Evolutionary conservation across 2,113 vertebrate species (phyloP).

Genomic region (Tenebrosternarchus preto): DNA sequence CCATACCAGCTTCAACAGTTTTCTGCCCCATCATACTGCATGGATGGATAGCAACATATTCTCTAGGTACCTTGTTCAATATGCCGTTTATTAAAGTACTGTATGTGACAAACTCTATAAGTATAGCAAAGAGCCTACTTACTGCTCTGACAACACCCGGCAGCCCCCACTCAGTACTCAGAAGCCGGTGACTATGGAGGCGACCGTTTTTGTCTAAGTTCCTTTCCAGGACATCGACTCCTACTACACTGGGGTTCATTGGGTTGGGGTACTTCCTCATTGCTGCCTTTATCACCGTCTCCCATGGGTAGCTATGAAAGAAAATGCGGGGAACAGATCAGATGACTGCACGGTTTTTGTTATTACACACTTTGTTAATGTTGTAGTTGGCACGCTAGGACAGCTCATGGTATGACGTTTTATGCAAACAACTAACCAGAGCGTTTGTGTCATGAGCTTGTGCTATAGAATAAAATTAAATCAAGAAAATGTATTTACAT

Average conservation of each 20-base stretch:
- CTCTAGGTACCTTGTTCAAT: no score
- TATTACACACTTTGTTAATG: background rate
- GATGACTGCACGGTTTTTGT: background rate
- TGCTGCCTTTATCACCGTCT: constrained; percentile 92
- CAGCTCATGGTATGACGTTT: no score
- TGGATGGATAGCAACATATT: no score
- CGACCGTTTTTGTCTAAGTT: constrained; percentile 84
- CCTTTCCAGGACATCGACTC: constrained; percentile 91
- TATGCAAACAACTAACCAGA: no score
- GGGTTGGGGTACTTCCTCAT: constrained; percentile 99
- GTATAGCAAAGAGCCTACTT: constrained; percentile 54
- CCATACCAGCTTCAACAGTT: no score
- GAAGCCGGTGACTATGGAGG: constrained; percentile 92
- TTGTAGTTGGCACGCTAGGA: no score
- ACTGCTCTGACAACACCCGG: constrained; percentile 91
- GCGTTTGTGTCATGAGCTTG: no score
- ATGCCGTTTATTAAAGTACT: no score
- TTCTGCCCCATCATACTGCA: no score
- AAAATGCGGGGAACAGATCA: background rate
- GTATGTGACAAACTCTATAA: background rate
- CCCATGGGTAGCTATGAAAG: constrained; percentile 92
- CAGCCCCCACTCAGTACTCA: constrained; percentile 97
- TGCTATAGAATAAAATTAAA: no score
- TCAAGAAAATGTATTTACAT: no score
- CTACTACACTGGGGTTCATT: constrained; percentile 95